A percentile compares a stretch with the other conserved stretches of the same genome.
phyloP scores from a whole-genome alignment of 2,113 vertebrate genomes.

The Siphamia tubifer region DNA sequence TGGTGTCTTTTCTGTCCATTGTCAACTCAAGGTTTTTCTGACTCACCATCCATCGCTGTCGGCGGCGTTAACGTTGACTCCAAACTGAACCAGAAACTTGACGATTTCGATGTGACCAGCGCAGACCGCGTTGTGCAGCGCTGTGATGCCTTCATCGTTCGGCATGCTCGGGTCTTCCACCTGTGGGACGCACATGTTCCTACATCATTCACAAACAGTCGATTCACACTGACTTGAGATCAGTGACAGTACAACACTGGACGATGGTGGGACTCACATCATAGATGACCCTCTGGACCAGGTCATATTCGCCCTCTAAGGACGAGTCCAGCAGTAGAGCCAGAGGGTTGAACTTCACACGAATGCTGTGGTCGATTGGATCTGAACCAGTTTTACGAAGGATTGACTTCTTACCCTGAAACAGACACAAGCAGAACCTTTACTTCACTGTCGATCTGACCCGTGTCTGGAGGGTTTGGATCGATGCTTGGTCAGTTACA shows the following conservation, averaged over 20 bases:
- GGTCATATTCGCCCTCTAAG: slow-evolving; percentile 95
- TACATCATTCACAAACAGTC: too few species aligned
- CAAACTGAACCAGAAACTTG: slow-evolving; percentile 94
- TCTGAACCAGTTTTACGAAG: slow-evolving; percentile 85
- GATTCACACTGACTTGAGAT: too few species aligned
- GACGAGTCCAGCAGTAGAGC: slow-evolving; percentile 93
- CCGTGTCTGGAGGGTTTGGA: too few species aligned
- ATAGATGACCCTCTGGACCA: slow-evolving; percentile 96
- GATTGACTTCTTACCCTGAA: slow-evolving; percentile 90
- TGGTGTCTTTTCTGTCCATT: too few species aligned
- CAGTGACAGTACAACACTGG: background rate
- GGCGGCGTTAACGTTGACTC: slow-evolving; percentile 92
- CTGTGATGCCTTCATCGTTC: slow-evolving; percentile 95
- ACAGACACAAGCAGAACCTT: background rate
- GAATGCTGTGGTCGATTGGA: slow-evolving; percentile 81
- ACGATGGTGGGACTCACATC: slow-evolving; percentile 78
- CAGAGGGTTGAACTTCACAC: slow-evolving; percentile 93
- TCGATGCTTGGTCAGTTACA: too few species aligned
- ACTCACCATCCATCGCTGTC: slow-evolving; percentile 97
- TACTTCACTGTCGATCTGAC: too few species aligned
- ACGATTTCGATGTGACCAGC: slow-evolving; percentile 93
- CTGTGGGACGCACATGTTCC: slow-evolving; percentile 65
- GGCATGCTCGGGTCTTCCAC: slow-evolving; percentile 94
- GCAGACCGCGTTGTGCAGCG: slow-evolving; percentile 93
- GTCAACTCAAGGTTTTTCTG: too few species aligned